Evolutionary conservation across 37 sponge, comb jelly and placozoan species (phyloP), one percentile per base, ranked within the genome.

Genomic region (Ianthella basta): DNA sequence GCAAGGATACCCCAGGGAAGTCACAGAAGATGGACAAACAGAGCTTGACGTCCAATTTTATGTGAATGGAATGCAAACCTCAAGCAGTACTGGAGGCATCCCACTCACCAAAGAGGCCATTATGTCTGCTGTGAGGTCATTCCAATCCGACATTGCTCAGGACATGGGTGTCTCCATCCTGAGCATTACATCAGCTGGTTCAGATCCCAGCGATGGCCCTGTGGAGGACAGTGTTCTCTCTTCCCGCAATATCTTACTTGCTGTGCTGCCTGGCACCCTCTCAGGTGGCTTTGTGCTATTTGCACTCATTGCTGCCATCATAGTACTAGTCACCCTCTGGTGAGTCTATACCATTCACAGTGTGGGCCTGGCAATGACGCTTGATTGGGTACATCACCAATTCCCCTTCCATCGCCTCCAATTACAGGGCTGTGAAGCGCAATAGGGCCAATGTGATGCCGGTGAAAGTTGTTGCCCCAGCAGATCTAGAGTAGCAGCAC

Each of bases 21-120:
- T 69, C 3, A 69, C 70, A 69, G 70, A 27, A 2, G 34, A 69
- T 69, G 78, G 78, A 24, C 10, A 16, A 13, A 75, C 44, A 25
- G 54, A 23, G 25, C 78, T 75, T n/a, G 78, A 75, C 1, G 37
- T 75, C 23, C 78, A 53, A 41, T 75, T 75, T 24, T 75, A 75
- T 75, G 54, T 75, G 37, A 44, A 44, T 10, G 50, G 50, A 8
- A 44, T 44, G 50, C 6, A 44, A 44, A 23, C 44, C 37, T n/a
- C 70, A n/a, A n/a, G 29, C 1, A 30, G 35, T 2, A 21, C 44
- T 41, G 53, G 53, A 19, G 53, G 20, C 38, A 44, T 10, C 15
- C 54, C 37, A 30, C 25, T 75, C 16, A 4, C 44, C 20, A 24
- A 39, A 41, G 54, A 50, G 21, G 54, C 38, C 44, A 8, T 75